phyloP scores from a whole-genome alignment of 53 echinoderm and acorn worm genomes.

The Holothuria scabra region DNA sequence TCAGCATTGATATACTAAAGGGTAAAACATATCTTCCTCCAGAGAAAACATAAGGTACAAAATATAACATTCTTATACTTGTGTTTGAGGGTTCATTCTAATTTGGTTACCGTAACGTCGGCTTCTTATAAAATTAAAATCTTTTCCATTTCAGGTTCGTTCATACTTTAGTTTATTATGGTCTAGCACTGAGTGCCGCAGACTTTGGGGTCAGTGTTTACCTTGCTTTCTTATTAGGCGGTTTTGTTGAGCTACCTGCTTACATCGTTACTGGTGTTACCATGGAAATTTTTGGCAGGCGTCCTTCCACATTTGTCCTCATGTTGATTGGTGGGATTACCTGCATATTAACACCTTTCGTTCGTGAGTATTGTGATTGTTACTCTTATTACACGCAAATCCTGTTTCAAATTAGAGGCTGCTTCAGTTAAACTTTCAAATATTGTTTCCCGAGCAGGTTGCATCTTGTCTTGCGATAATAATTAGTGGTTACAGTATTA shows the following conservation, averaged over 20 bases:
- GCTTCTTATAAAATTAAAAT: background rate
- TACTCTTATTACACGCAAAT: no score
- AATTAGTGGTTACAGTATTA: no score
- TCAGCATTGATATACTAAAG: no score
- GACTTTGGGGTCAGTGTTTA: constrained; percentile 33
- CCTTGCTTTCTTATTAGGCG: constrained; percentile 39
- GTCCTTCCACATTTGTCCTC: background rate
- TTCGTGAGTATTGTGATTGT: constrained; percentile 31
- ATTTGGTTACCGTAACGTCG: background rate
- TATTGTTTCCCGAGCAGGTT: no score
- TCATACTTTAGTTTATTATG: constrained; percentile 36
- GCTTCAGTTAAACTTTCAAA: no score
- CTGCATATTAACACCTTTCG: constrained; percentile 19
- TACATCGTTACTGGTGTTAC: constrained; percentile 23
- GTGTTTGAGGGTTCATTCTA: no score
- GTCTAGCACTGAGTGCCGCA: constrained; percentile 36
- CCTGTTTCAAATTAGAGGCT: no score
- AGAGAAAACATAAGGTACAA: no score
- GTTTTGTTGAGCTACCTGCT: constrained; percentile 47
- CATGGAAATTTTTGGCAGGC: constrained; percentile 25
- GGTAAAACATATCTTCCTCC: no score
- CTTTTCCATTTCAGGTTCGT: constrained; percentile 17
- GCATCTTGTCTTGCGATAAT: no score
- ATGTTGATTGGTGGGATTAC: constrained; percentile 38
- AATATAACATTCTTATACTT: no score